Evolutionary conservation across 2,888 invertebrate genomes (phyloP).

Genomic region (Galerucella pusilla): DNA sequence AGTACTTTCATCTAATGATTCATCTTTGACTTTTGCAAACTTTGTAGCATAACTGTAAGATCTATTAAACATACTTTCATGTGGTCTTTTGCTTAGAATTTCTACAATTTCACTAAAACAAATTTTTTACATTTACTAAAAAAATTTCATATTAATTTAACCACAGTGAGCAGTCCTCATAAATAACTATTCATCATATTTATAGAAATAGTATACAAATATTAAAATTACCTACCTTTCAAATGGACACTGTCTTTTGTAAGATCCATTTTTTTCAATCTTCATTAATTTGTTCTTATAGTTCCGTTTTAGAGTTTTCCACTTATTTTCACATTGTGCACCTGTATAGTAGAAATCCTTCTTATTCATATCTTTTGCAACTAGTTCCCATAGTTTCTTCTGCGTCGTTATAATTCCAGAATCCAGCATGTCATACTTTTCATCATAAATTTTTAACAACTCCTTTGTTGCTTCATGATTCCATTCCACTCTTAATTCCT

Average conservation of each 20-base stretch:
- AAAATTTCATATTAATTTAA: no score
- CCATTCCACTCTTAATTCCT: conserved; percentile 46
- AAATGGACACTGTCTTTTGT: conserved; percentile 43
- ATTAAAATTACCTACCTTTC: conserved; percentile 40
- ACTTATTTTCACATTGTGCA: conserved; percentile 45
- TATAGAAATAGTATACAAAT: not conserved
- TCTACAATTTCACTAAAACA: conserved; percentile 42
- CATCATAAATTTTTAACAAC: conserved; percentile 45
- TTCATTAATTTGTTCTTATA: conserved; percentile 42
- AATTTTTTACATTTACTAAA: not conserved
- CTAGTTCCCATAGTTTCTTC: conserved; percentile 46
- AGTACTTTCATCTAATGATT: conserved; percentile 31
- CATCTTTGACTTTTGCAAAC: conserved; percentile 23
- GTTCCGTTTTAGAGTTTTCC: conserved; percentile 45
- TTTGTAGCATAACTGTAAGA: conserved; percentile 22
- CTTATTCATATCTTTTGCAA: conserved; percentile 44
- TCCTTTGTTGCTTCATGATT: conserved; percentile 44
- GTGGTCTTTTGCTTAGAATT: conserved; percentile 43
- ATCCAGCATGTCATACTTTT: conserved; percentile 46
- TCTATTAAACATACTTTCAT: conserved; percentile 36
- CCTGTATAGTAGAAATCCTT: conserved; percentile 42
- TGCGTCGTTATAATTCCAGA: conserved; percentile 46
- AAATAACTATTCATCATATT: not conserved
- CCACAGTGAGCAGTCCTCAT: not conserved
- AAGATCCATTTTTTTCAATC: conserved; percentile 35